Conservation (phyloP, 2,888 invertebrate genomes). For the Melanotus villosus region DNA sequence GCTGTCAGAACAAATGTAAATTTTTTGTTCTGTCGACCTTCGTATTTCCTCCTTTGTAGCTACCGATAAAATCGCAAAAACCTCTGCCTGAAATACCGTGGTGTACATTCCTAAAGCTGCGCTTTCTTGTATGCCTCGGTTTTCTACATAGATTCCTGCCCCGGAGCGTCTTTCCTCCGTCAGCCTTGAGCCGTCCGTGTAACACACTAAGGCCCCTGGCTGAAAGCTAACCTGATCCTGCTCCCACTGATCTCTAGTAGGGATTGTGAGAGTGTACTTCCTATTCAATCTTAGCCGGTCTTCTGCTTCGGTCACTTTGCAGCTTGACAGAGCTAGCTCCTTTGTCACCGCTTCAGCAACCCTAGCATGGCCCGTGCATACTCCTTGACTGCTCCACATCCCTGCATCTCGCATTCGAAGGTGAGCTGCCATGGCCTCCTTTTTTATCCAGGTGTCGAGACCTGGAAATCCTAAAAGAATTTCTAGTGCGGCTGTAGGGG, state of each 20-base stretch:
- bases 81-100: constrained; percentile 1
- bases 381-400: neutral
- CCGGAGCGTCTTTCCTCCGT: neutral
- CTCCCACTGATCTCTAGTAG: neutral
- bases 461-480: constrained; percentile 32
- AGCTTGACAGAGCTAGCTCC: too few relatives aligned
- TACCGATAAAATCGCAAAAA: neutral
- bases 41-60: neutral
- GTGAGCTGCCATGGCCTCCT: constrained; percentile 13
- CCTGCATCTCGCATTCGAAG: neutral
- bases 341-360: neutral
- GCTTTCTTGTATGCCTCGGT: neutral
- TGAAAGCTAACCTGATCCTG: neutral
- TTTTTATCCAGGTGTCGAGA: constrained; percentile 16
- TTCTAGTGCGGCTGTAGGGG: constrained; percentile 34
- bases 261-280: neutral
- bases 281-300: neutral
- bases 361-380: neutral
- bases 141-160: neutral
- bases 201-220: neutral
- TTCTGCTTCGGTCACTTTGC: too few relatives aligned
- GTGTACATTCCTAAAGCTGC: neutral
- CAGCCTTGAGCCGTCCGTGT: neutral
- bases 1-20: neutral
- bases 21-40: neutral